A percentile compares a stretch with the other conserved stretches of the same genome.
These are phyloP conservation scores for Adelognathus sp. DNA, from an alignment of 2,888 invertebrate species.

Conservation along the genomic window DNA sequence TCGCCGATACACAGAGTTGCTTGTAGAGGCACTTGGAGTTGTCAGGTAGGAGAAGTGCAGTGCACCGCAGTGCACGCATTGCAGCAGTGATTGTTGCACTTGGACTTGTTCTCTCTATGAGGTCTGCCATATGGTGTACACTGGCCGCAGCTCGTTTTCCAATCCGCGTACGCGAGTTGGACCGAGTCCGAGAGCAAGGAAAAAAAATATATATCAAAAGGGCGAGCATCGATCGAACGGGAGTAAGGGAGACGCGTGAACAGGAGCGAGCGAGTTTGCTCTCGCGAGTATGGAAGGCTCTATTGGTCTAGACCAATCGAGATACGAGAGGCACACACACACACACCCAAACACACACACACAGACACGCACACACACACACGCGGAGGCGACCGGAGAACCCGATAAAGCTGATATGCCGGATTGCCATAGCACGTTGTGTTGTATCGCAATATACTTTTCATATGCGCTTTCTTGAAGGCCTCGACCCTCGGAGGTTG, in stretches of 20 bases:
- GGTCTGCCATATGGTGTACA: conserved; percentile 49
- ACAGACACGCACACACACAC: too few relatives aligned
- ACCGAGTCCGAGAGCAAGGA: conserved; percentile 47
- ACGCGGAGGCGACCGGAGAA: conserved; percentile 54
- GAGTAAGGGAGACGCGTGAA: conserved; percentile 28
- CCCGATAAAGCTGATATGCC: conserved; percentile 57
- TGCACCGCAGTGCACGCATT: conserved; percentile 16
- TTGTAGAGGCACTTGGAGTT: conserved; percentile 5
- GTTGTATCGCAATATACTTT: conserved; percentile 20
- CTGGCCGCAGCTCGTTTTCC: conserved; percentile 42
- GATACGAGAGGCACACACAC: conserved; percentile 56
- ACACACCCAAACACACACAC: too few relatives aligned
- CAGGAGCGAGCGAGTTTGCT: conserved; percentile 40
- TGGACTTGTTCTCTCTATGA: conserved; percentile 66
- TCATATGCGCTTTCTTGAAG: conserved; percentile 51
- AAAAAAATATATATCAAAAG: conserved; percentile 54
- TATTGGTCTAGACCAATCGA: conserved; percentile 62
- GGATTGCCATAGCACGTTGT: conserved; percentile 14
- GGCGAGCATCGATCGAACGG: conserved; percentile 44
- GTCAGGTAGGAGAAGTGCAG: conserved; percentile 34
- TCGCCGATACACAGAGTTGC: not conserved
- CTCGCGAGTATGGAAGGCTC: conserved; percentile 53
- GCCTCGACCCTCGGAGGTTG: conserved; percentile 46
- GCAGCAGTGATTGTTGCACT: conserved; percentile 70
- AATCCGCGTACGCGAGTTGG: conserved; percentile 48